These are phyloP conservation scores for Meda fulgida DNA, from an alignment of 2,797 vertebrate genomes.

Conservation along the genomic window DNA sequence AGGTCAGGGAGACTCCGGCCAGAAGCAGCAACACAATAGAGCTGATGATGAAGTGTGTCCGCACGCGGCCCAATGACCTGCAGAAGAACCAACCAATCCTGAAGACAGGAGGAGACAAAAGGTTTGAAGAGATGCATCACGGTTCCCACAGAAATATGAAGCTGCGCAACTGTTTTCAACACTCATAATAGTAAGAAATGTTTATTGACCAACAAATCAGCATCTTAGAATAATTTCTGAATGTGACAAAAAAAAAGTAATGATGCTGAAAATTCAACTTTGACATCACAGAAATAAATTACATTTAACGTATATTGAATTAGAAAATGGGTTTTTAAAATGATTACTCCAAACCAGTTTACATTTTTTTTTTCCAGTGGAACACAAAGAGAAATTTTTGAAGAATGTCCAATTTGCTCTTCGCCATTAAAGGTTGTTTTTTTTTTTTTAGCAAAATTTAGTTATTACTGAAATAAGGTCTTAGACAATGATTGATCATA, in stretches of 20 bases:
- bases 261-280: too few species aligned
- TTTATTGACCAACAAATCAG: too few species aligned
- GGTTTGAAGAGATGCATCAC: too few species aligned
- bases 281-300: too few species aligned
- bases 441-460: background rate
- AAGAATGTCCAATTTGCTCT: background rate
- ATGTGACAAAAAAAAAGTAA: too few species aligned
- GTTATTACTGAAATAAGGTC: background rate
- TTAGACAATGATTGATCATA: background rate
- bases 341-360: background rate
- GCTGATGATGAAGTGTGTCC: constrained; percentile 64
- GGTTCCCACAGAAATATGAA: too few species aligned
- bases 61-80: constrained; percentile 45
- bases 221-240: too few species aligned
- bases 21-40: constrained; percentile 73
- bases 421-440: background rate
- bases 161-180: too few species aligned
- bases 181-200: too few species aligned
- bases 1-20: constrained; percentile 71
- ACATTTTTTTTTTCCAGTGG: background rate
- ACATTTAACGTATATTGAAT: too few species aligned
- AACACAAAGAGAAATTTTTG: background rate
- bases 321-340: too few species aligned
- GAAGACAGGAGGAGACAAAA: background rate
- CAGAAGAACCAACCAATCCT: constrained; percentile 63